Base-by-base conservation (phyloP, 2,888 invertebrate genomes). In the Hartigia nigra region DNA sequence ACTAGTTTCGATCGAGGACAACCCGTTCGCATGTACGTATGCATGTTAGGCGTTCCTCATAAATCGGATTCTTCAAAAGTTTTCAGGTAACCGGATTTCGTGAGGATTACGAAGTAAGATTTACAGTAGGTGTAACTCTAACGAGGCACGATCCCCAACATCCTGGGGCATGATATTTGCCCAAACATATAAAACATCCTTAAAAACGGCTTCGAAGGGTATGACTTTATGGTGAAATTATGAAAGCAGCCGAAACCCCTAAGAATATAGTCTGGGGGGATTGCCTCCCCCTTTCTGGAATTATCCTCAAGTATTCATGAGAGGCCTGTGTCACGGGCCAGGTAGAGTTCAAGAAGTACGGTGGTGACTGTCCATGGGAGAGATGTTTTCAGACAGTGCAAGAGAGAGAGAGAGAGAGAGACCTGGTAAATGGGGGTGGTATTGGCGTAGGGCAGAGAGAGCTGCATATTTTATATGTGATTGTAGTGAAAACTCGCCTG, bases 401-500 rank as follows among this genome's bases (percentile, higher is more conserved):
- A 72, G 31, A 72, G 31, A 3, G 31, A 72, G 72, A 31, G 72
- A 31, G 14, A 32, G 4, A n/a, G 12, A 1, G n/a, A 1, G n/a
- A n/a, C n/a, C n/a, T n/a, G n/a, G n/a, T n/a, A 31, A 32, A 32
- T 3, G 36, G n/a, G 12, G 31, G 75, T 9, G 36, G 23, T 23
- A 31, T 4, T 23, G 35, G 74, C 35, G 35, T 35, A 4, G 76
- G 75, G 36, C 14, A n/a, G 39, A 78, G 80, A 82, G 77, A 81
- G 80, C 78, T 84, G 82, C 81, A 86, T 82, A 84, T 83, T 82
- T 82, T 79, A 86, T 86, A 81, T 37, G 78, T 83, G 85, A 84
- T 82, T 78, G 86, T 83, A 82, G 72, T 35, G 82, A 76, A 78
- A 81, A 79, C 34, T 81, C 75, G 84, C 83, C 82, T 81, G 82